A percentile compares a stretch with the other conserved stretches of the same genome.
These are phyloP conservation scores for Acanthisitta chloris DNA, from an alignment of 2,113 vertebrate genomes.

Conservation along the genomic window DNA sequence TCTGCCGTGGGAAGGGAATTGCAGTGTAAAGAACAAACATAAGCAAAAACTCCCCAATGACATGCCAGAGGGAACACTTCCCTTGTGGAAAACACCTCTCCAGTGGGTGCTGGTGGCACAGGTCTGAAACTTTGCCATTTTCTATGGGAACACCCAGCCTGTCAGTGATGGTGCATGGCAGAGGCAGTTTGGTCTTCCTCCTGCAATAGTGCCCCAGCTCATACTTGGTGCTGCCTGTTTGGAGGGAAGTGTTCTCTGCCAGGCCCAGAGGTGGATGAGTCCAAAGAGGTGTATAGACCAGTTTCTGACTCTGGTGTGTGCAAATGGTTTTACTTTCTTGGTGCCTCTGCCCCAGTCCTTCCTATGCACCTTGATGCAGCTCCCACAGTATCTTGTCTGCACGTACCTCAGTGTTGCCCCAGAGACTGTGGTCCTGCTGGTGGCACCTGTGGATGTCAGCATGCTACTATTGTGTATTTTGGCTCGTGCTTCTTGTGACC, in stretches of 20 bases:
- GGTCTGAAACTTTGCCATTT: background rate
- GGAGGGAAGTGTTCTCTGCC: background rate
- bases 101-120: background rate
- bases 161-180: background rate
- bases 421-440: background rate
- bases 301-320: background rate
- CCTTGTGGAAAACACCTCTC: background rate
- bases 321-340: constrained; percentile 41
- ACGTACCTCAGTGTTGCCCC: background rate
- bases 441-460: constrained; percentile 3
- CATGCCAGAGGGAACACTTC: background rate
- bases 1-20: background rate
- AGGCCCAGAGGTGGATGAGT: background rate
- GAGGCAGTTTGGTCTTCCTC: background rate
- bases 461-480: constrained; percentile 19
- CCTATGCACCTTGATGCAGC: background rate
- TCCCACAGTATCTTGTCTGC: background rate
- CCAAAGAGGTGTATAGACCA: background rate
- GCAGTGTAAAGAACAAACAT: background rate
- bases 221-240: background rate
- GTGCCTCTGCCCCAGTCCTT: constrained; percentile 11
- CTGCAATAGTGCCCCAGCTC: background rate
- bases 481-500: constrained; percentile 33
- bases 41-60: background rate
- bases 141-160: background rate